Conservation (phyloP, 2,113 vertebrate genomes). For the Cheilinus undulatus region DNA sequence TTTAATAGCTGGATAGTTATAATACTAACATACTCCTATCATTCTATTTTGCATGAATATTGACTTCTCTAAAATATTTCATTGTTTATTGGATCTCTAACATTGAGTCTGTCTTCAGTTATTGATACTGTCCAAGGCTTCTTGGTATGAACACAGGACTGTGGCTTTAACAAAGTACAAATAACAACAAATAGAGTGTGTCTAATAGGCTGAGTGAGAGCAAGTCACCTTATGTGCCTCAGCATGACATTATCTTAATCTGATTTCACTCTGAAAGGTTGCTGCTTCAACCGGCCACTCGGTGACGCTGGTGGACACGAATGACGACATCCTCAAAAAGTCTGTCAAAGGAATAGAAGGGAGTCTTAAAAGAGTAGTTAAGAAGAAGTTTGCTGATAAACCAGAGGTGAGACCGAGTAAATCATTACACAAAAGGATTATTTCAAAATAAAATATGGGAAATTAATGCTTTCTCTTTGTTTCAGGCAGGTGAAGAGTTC, state of each 20-base stretch:
- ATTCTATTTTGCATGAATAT: too few species aligned
- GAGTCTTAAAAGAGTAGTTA: slow-evolving; percentile 90
- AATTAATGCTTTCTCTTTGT: slow-evolving; percentile 15
- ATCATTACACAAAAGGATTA: not conserved
- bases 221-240: too few species aligned
- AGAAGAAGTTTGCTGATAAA: slow-evolving; percentile 97
- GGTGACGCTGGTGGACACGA: slow-evolving; percentile 94
- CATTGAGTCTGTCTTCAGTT: too few species aligned
- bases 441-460: not conserved
- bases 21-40: not conserved
- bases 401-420: slow-evolving; percentile 85
- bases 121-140: not conserved
- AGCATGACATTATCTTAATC: not conserved
- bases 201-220: too few species aligned
- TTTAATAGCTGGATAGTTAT: not conserved
- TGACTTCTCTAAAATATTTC: too few species aligned
- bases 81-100: too few species aligned
- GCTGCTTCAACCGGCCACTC: slow-evolving; percentile 93
- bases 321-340: slow-evolving; percentile 92
- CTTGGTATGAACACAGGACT: too few species aligned
- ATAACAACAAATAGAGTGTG: too few species aligned
- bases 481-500: slow-evolving; percentile 90
- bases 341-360: slow-evolving; percentile 90
- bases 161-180: too few species aligned
- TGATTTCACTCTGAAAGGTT: slow-evolving; percentile 78